Evolutionary conservation across 1,140 invertebrate species (phyloP).

Genomic region (Homalodisca vitripennis): DNA sequence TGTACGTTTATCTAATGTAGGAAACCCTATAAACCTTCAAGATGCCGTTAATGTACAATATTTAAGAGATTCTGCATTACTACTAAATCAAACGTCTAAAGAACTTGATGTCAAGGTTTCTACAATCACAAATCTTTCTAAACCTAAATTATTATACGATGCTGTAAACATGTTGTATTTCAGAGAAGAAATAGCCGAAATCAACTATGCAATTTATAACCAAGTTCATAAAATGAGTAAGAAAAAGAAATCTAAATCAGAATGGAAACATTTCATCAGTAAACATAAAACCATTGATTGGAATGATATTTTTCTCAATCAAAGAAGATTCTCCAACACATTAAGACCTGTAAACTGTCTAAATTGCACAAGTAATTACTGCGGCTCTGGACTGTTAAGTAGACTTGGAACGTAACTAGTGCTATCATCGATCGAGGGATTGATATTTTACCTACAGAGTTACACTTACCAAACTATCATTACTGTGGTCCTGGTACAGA

Average conservation of each 20-base stretch:
- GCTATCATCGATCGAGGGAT: background rate
- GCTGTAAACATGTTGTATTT: background rate
- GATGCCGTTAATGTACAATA: background rate
- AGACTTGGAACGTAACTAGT: background rate
- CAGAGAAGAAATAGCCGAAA: background rate
- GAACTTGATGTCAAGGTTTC: background rate
- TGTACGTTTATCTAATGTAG: no score
- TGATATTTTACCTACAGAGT: constrained; percentile 18
- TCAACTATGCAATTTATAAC: background rate
- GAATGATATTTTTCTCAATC: background rate
- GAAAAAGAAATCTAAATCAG: background rate
- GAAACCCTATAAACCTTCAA: background rate
- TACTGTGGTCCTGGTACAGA: constrained; percentile 50
- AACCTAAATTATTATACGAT: background rate
- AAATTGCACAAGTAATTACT: background rate
- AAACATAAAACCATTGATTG: background rate
- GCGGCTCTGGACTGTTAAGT: background rate
- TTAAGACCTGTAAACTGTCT: background rate
- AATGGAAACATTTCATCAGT: background rate
- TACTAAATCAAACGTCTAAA: background rate
- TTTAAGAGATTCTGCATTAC: background rate
- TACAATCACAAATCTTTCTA: no score
- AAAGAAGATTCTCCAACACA: background rate
- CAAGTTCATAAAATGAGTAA: background rate
- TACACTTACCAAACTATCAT: constrained; percentile 26